Percentiles rank a stretch among this genome's conserved stretches.
Evolutionary conservation across 1,140 invertebrate genomes (phyloP).

Genomic region (Myzus persicae): DNA sequence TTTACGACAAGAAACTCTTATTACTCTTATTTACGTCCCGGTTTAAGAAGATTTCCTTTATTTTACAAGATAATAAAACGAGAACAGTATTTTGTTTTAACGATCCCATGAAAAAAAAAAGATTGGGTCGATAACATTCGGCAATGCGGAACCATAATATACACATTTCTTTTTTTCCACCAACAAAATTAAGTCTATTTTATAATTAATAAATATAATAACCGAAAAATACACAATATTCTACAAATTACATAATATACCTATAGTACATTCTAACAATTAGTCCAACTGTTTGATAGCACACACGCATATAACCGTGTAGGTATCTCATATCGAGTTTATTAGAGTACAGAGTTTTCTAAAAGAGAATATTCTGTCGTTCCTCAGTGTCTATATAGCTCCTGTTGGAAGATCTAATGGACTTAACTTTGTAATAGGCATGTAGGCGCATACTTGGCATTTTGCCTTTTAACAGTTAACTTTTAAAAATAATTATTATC

Average conservation of each 20-base stretch:
- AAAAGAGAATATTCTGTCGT: not conserved
- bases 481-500: not conserved
- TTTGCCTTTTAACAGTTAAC: not conserved
- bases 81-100: constrained; percentile 32
- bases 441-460: no score
- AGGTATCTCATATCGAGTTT: no score
- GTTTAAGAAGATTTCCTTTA: not conserved
- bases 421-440: no score
- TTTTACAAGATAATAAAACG: constrained; percentile 32
- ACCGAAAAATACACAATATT: not conserved
- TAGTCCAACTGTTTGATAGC: not conserved
- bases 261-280: not conserved
- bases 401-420: no score
- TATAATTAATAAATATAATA: not conserved
- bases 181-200: not conserved
- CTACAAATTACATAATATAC: not conserved
- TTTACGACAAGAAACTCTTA: not conserved
- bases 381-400: no score
- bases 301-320: no score
- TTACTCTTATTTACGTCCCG: not conserved
- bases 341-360: not conserved
- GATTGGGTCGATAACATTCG: not conserved
- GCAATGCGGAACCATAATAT: not conserved
- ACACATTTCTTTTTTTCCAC: not conserved
- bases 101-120: not conserved